A percentile compares a stretch with the other conserved stretches of the same genome.
Conservation (phyloP, 2,113 vertebrate genomes). For the Dascyllus trimaculatus region DNA sequence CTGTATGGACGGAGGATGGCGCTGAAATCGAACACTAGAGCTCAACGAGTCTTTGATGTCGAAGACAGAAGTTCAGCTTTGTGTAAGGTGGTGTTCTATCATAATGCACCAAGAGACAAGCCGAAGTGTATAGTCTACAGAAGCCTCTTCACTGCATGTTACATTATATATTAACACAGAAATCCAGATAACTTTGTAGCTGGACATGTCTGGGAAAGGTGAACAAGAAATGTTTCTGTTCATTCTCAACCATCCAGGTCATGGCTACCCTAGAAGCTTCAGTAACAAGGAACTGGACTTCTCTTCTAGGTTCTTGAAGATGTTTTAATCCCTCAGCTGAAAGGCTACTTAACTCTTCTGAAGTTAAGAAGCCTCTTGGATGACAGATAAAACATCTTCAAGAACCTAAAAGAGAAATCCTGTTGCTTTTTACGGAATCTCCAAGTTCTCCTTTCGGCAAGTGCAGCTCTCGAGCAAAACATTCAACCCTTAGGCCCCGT, state of each 20-base stretch:
- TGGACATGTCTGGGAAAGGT: no score
- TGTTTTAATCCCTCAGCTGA: no score
- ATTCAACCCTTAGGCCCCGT: background rate
- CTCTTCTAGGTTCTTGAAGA: no score
- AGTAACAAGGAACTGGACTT: no score
- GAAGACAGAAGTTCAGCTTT: conserved; percentile 24
- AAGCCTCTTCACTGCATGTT: conserved; percentile 18
- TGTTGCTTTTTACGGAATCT: background rate
- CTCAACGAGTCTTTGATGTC: background rate
- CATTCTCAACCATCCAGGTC: no score
- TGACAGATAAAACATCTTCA: no score
- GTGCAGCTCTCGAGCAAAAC: background rate
- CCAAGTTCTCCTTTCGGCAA: background rate
- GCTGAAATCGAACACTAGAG: background rate
- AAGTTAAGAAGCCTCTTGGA: no score
- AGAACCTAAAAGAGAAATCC: no score
- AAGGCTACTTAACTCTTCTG: no score
- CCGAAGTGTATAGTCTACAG: conserved; percentile 2
- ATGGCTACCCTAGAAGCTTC: no score
- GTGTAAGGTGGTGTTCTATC: conserved; percentile 9
- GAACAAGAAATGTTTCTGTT: no score
- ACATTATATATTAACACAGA: conserved; percentile 26
- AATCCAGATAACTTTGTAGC: no score
- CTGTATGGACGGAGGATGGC: background rate
- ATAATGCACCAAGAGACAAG: background rate